Conservation (phyloP, 2,888 invertebrate species). For the Xestia xanthographa region DNA sequence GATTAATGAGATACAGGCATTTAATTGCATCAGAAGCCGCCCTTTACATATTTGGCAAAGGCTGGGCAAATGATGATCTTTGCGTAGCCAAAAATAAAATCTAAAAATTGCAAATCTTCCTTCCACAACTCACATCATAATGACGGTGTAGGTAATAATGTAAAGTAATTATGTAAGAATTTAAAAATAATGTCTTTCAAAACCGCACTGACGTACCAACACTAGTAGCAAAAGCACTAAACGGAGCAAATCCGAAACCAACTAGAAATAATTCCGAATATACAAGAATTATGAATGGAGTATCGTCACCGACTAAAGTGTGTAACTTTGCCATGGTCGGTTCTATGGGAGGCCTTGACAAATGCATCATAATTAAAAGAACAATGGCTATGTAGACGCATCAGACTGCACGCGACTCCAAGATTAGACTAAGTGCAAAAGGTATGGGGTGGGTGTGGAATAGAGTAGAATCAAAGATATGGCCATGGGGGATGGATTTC, state of each 20-base stretch:
- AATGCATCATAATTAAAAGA: slow-evolving; percentile 81
- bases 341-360: slow-evolving; percentile 78
- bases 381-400: slow-evolving; percentile 79
- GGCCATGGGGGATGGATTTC: not conserved
- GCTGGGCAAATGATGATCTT: not conserved
- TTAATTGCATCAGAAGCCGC: not conserved
- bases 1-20: not conserved
- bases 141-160: not conserved
- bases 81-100: no score
- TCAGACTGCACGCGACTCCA: slow-evolving; percentile 70
- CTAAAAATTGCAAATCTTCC: not conserved
- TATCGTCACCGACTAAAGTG: slow-evolving; percentile 42
- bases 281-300: slow-evolving; percentile 52
- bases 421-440: slow-evolving; percentile 13
- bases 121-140: not conserved
- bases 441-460: not conserved
- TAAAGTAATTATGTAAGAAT: not conserved
- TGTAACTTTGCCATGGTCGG: slow-evolving; percentile 40
- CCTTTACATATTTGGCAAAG: not conserved
- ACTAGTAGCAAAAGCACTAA: not conserved
- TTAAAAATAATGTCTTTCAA: not conserved
- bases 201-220: not conserved
- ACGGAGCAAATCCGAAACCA: slow-evolving; percentile 8
- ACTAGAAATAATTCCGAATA: slow-evolving; percentile 27
- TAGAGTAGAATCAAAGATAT: not conserved